Evolutionary conservation across 1,140 invertebrate genomes (phyloP), one percentile per base, ranked within the genome.

Genomic region (Bombus huntii): DNA sequence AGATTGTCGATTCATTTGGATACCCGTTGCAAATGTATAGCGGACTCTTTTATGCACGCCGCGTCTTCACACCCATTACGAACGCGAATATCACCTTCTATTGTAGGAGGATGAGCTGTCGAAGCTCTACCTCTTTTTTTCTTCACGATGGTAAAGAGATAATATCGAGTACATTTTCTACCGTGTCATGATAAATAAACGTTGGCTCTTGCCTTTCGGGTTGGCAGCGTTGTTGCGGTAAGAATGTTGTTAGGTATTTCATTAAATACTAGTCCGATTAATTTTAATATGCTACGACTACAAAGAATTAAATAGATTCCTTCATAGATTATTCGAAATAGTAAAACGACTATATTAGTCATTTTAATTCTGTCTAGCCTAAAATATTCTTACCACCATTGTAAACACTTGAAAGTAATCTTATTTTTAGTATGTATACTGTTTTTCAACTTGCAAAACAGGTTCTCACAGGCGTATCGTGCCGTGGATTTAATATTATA

Each of bases 1-100:
- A 65, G n/a, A 82, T 12, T 65, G 71, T 82, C 57, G 28, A 65
- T 13, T 74, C 53, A 53, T 71, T 71, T 47, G 66, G 34, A 70
- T 71, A 18, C 22, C 28, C 47, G 8, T 42, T 62, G 42, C 12
- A 73, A 73, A 73, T 73, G 37, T 59, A 72, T 13, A 25, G 39
- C 18, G 12, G 39, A 9, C 18, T 42, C 39, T 31, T 66, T 66
- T 44, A 28, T 28, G 12, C 57, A 37, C 6, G 39, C 71, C 71
- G 39, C 39, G 18, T n/a, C 37, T 42, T 37, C 34, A 37, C 74
- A 57, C 34, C 31, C 34, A 57, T 76, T 59, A 77, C 75, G 25
- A 28, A 22, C 37, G n/a, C n/a, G 18, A 42, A 62, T 44, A 65
- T 44, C 65, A 66, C 42, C 39, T 79, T 68, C 76, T 66, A 44